Evolutionary conservation across 2,888 invertebrate species (phyloP).

Genomic region (Euspilapteryx auroguttella): DNA sequence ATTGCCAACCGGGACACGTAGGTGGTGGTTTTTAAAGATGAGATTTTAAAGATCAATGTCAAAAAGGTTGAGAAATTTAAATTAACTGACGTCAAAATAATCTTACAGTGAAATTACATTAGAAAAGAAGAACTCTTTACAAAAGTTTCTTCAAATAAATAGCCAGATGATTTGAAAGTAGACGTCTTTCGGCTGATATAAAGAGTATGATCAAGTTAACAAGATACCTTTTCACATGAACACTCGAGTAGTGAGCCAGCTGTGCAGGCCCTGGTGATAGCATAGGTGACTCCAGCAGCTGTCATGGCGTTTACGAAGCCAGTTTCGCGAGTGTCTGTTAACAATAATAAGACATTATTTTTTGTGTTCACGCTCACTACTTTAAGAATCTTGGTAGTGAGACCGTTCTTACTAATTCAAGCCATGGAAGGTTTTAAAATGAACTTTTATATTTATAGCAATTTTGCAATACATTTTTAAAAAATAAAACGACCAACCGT

Average conservation of each 20-base stretch:
- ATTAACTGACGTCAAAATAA: too few relatives aligned
- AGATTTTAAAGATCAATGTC: too few relatives aligned
- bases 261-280: conserved; percentile 87
- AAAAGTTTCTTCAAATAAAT: too few relatives aligned
- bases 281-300: conserved; percentile 86
- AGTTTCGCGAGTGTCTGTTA: conserved; percentile 85
- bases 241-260: conserved; percentile 85
- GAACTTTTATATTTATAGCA: not conserved
- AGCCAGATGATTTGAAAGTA: too few relatives aligned
- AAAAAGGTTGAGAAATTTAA: too few relatives aligned
- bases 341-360: conserved; percentile 10
- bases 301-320: conserved; percentile 91
- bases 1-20: too few relatives aligned
- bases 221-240: conserved; percentile 75
- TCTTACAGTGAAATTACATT: too few relatives aligned
- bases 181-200: too few relatives aligned
- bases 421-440: not conserved
- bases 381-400: not conserved
- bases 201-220: too few relatives aligned
- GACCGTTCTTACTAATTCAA: not conserved
- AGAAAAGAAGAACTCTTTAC: too few relatives aligned
- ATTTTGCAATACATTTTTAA: not conserved
- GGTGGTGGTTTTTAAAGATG: too few relatives aligned
- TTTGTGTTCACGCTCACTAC: not conserved
- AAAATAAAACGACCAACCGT: too few relatives aligned